Base-by-base conservation (phyloP, 2,113 vertebrate genomes). In the Rutilus rutilus region DNA sequence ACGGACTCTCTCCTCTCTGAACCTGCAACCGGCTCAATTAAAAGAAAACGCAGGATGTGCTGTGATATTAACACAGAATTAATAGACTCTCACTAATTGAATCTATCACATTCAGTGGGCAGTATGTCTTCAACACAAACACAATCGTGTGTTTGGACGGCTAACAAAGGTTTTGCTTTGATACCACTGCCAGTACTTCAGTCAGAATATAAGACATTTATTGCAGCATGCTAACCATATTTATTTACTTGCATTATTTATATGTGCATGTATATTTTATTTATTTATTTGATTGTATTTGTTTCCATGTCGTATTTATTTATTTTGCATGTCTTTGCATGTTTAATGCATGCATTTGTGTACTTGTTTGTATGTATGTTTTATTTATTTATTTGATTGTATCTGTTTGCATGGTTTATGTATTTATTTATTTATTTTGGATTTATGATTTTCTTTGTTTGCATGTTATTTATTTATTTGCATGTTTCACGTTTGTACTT, bases 11-110 rank as follows among this genome's bases (percentile, higher is more conserved):
- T 65, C 59, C 83, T 75, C 75, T 17, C 73, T 45, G 82, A 60
- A 64, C 85, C 85, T 89, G 71, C 92, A 87, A 78, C 90, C 87
- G 54, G 47, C 86, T 90, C 92, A 94, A 92, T 94, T 93, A 93
- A 89, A 89, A 42, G 1, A 7, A 42, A 15, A 52, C 50, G 65
- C 60, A 87, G 84, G 85, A 73, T 83, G 82, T 75, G 85, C 85
- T 78, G 89, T 87, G 87, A 90, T 92, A 93, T 93, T 92, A 92
- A 90, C 83, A 50, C 9, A 67, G 89, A 92, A 90, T 88, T 89
- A 90, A 90, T 90, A 91, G 89, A 86, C 73, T 17, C n/a, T 71
- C 47, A 7, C 86, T 92, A 92, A 94, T 92, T 93, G 91, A 91
- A 91, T 88, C 89, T 82, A 91, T 88, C 84, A 85, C 36, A 92